Evolutionary conservation across 2,113 vertebrate genomes (phyloP).

Genomic region (Barnardius zonarius): DNA sequence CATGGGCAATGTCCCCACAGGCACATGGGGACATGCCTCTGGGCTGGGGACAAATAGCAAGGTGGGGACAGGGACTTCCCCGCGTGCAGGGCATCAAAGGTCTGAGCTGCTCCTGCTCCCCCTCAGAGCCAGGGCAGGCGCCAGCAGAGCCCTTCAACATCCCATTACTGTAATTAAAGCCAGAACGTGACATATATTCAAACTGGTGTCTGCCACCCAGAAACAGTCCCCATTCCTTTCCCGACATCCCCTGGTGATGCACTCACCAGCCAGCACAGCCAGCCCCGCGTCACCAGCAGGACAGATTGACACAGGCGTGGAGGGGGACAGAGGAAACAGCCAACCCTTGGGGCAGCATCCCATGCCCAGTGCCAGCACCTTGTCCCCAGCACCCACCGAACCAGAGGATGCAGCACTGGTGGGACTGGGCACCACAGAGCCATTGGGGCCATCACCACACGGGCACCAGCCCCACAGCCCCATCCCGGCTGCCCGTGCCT

Average conservation of each 20-base stretch:
- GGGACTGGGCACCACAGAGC: accelerated
- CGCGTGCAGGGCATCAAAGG: accelerated
- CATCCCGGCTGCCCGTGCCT: accelerated
- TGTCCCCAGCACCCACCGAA: accelerated
- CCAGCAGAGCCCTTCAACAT: background rate
- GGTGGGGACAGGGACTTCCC: background rate
- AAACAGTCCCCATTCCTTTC: background rate
- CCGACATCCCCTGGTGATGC: background rate
- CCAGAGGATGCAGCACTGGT: background rate
- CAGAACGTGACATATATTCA: background rate
- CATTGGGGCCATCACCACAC: accelerated
- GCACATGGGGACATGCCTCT: background rate
- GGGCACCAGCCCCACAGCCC: background rate
- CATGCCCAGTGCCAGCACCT: background rate
- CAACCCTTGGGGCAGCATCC: background rate
- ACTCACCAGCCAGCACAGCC: accelerated
- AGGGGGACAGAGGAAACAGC: accelerated
- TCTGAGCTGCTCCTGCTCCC: background rate
- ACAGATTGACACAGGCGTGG: accelerated
- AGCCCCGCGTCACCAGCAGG: accelerated
- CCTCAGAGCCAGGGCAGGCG: background rate
- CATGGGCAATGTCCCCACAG: accelerated
- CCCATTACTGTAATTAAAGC: constrained; percentile 25
- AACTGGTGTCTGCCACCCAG: background rate
- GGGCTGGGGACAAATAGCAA: background rate